Conservation (phyloP, 2,888 invertebrate genomes). For the Drosophila tanythrix region DNA sequence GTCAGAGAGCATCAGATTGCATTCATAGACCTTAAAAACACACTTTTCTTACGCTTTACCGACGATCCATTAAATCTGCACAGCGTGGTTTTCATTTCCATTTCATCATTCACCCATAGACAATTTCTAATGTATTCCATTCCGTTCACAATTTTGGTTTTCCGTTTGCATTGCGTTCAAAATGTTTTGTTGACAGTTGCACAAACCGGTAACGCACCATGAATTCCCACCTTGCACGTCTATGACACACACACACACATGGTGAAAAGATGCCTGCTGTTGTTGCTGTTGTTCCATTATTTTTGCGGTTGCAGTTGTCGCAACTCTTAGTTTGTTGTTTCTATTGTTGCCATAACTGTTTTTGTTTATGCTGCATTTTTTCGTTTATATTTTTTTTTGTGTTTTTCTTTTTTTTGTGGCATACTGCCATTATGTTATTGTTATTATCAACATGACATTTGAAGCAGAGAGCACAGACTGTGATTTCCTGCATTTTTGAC, state of each 20-base stretch:
- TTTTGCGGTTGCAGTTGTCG: slow-evolving; percentile 53
- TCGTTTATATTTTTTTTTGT: slow-evolving; percentile 5
- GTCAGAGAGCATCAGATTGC: neutral
- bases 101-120: slow-evolving; percentile 33
- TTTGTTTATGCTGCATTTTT: slow-evolving; percentile 60
- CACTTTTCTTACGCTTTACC: neutral
- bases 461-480: slow-evolving; percentile 1
- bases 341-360: slow-evolving; percentile 76
- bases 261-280: slow-evolving; percentile 47
- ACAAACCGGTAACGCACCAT: slow-evolving; percentile 4
- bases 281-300: slow-evolving; percentile 30
- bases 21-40: neutral
- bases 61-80: slow-evolving; percentile 30
- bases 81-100: slow-evolving; percentile 17
- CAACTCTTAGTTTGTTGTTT: slow-evolving; percentile 60
- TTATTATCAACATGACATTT: slow-evolving; percentile 66
- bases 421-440: slow-evolving; percentile 36
- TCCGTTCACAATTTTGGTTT: slow-evolving; percentile 56
- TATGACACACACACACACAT: slow-evolving; percentile 14
- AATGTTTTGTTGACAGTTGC: slow-evolving; percentile 69
- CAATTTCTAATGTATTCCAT: slow-evolving; percentile 68
- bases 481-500: slow-evolving; percentile 37
- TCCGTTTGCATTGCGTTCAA: slow-evolving; percentile 51
- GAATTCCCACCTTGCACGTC: neutral
- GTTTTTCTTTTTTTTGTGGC: slow-evolving; percentile 2